Evolutionary conservation across 2,797 vertebrate genomes (phyloP), one percentile per base, ranked within the genome.

Genomic region (Sebastes nivosus): DNA sequence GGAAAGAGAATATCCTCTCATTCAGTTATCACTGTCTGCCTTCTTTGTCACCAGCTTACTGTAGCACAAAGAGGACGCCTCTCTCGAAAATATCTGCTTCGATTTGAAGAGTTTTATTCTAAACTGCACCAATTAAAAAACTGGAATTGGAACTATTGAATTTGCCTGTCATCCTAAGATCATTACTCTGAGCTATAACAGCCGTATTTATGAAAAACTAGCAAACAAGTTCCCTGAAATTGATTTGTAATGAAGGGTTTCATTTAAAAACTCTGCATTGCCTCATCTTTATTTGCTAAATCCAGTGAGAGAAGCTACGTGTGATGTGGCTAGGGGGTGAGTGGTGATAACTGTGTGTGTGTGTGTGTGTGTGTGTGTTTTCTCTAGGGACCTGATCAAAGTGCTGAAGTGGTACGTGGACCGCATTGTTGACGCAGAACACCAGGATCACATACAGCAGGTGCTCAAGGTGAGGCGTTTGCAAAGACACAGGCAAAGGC

Each of bases 371-470:
- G 52, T 73, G 42, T 55, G 29, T 76, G 42, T 58, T 5, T 57
- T 61, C 89, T 91, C 75, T 73, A 99, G 99, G 94, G 99, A 99
- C 91, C 96, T 99, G 89, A 98, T 99, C 94, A 99, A 99, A 95
- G 98, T 99, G 20, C 93, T 99, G n/a, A 99, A 99, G 87, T 99
- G 98, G 98, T 98, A 99, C 30, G 97, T 99, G 93, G 98, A 99
- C 94, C 96, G 99, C 86, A 97, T 99, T 85, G 96, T 98, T 10
- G 98, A 99, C 80, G 97, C 97, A 0, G 98, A 99, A 83, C 96
- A 98, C 71, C 99, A 99, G 60, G 97, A 99, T 65, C 98, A 99
- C 92, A 99, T 99, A 84, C 99, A 99, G 92, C 97, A 98, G 88
- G 98, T 99, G 72, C 94, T 99, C 87, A 99, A 99, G 97, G 99